Evolutionary conservation across 2,113 vertebrate genomes (phyloP), one percentile per base, ranked within the genome.

Genomic region (Nanorana parkeri): DNA sequence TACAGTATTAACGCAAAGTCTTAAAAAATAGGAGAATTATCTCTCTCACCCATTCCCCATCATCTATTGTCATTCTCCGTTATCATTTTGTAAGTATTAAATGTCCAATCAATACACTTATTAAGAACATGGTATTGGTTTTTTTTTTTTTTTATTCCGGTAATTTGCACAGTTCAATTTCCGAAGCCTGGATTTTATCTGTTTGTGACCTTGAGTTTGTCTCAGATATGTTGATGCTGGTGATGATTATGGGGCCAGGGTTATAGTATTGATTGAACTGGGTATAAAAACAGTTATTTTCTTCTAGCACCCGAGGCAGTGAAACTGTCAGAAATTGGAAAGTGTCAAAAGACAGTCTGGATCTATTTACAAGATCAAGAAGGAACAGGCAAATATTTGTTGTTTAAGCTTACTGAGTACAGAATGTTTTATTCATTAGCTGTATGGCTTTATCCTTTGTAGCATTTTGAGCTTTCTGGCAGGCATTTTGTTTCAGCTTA

Each of bases 381-480:
- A 32, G 51, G 41, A 29, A 67, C 64, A 68, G 8, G 51, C 41
- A 65, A 81, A 81, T 73, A 81, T 65, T 81, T 81, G 41, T 58
- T 73, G 68, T 32, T 65, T 81, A 26, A 81, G 64, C 63, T 17
- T 51, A 23, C 32, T 56, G 55, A 36, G 26, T 6, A 65, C 11
- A 29, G 8, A 3, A 72, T 65, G 79, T 73, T 73, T 79, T 81
- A 81, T 73, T 81, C 68, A 81, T 64, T 65, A 72, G 47, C 20
- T 28, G 54, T 55, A 81, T 29, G 28, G 21, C 24, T 63, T 60
- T 21, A 60, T 17, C 20, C 24, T n/a, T 28, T 58, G 69, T 20
- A 28, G 17, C 19, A 11, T 32, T 56, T n/a, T 17, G 52, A 73
- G 19, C 41, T 24, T 71, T 24, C 23, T 52, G 47, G 68, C 17